Base-by-base conservation (phyloP, 2,113 vertebrate species). In the Morone saxatilis region DNA sequence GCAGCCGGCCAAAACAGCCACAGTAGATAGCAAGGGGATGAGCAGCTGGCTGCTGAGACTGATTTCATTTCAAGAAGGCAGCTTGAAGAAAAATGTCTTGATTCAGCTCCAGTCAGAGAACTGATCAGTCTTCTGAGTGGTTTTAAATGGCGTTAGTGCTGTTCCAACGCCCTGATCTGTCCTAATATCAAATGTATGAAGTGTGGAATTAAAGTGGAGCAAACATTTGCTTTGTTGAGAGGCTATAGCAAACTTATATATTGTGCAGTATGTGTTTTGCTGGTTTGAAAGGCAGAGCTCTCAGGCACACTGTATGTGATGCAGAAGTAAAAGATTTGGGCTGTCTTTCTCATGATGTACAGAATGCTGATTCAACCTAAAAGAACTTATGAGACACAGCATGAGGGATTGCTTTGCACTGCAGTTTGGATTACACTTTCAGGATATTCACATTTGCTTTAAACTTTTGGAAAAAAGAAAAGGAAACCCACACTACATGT, bases 311-410 rank as follows among this genome's bases (percentile, higher is more conserved):
- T 16, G 19, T 68, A 17, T 66, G 76, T 56, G 50, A 75, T 41
- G 10, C 41, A 48, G 62, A 72, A 60, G 51, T 40, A 22, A 67
- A 77, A 25, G 41, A 5, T 10, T 76, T 41, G 22, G 36, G 48
- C 11, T 57, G 73, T 59, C 53, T 80, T 36, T 80, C 9, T 1
- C 54, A 67, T 71, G 82, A 86, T 86, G 73, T n/a, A 73, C 65
- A 25, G 80, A 73, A n/a, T 45, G 76, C 85, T 76, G 85, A 91
- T 68, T 88, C 83, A 76, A 72, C 63, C 45, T 19, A 51, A n/a
- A n/a, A 48, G 62, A 80, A 22, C 6, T 22, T 47, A 51, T 53
- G 45, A 63, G 69, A 65, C 74, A 70, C 51, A 73, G 31, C 57
- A 51, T 40, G 45, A 86, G 50, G 45, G 75, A 73, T 71, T 78